Evolutionary conservation across 2,113 vertebrate genomes (phyloP), one percentile per base, ranked within the genome.

Genomic region (Petrocephalus microphthalmus): DNA sequence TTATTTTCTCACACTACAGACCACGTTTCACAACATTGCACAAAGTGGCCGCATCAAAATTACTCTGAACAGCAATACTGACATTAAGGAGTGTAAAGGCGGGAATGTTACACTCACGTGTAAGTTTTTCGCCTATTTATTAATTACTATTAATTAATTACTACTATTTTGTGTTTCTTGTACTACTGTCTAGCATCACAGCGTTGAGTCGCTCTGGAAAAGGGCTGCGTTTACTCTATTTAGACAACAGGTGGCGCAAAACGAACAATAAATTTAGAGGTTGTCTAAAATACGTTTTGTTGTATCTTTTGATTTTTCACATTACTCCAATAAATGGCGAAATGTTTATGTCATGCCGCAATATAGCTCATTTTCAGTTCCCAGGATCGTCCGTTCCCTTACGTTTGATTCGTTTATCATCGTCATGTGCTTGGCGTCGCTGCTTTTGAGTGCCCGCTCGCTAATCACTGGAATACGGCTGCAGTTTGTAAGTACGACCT

Each of bases 1-100:
- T 33, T 37, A 37, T 47, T 88, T 33, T 88, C 10, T 88, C 19
- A 52, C 74, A 3, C 22, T 54, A 86, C 93, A 99, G 98, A 97
- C 99, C 85, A 88, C 92, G 25, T 98, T 99, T 91, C 96, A 99
- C 92, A 99, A 99, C 90, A 96, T 92, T 90, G 98, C 97, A 53
- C 97, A 98, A 86, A 99, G 97, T 88, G 98, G 98, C 91, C 95
- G 94, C 93, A 97, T 99, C 89, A 97, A 96, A 92, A 96, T 98
- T 88, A 93, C 93, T 25, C 93, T 99, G 64, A 93, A 95, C 88
- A 97, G 96, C 10, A 94, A 97, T 84, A 96, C 97, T 89, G 94
- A 92, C 0, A 97, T 99, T 89, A 95, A 93, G 87, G 97, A 98
- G 90, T 99, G 98, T 93, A 97, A 95, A 94, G 96, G 97, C 90